A percentile compares a stretch with the other conserved stretches of the same genome.
phyloP scores from a whole-genome alignment of 2,113 vertebrate genomes.

The Amblyopsis rosae region DNA sequence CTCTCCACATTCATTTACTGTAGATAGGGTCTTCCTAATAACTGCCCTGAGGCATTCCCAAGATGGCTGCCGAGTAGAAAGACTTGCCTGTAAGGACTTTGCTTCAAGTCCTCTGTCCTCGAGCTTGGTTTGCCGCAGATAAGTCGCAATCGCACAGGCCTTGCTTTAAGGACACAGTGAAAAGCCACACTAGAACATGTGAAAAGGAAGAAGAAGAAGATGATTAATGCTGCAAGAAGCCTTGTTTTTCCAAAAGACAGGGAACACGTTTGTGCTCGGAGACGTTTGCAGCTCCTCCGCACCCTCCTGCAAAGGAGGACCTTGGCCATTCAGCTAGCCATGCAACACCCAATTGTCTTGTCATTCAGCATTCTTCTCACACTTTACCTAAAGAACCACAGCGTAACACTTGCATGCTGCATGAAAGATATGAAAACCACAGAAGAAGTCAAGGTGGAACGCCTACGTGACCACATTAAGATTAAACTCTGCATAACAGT shows the following conservation, averaged over 20 bases:
- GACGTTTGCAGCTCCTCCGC: conserved; percentile 13
- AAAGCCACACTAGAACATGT: conserved; percentile 4
- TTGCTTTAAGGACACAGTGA: conserved; percentile 10
- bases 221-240: conserved; percentile 21
- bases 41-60: no score
- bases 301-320: conserved; percentile 30
- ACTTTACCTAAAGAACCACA: background rate
- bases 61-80: no score
- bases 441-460: conserved; percentile 34
- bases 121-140: conserved; percentile 45
- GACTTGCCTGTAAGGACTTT: no score
- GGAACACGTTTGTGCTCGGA: background rate
- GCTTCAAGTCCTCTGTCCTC: background rate
- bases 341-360: conserved; percentile 27
- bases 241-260: conserved; percentile 42
- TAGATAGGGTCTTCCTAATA: no score
- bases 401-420: conserved; percentile 20
- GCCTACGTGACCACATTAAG: conserved; percentile 23
- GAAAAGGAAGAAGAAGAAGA: background rate
- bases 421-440: conserved; percentile 4
- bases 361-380: background rate
- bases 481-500: conserved; percentile 15
- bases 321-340: conserved; percentile 36
- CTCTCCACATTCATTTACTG: no score
- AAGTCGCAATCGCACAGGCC: conserved; percentile 41